phyloP scores from a whole-genome alignment of 2,113 vertebrate species.

The Centropus unirufus region DNA sequence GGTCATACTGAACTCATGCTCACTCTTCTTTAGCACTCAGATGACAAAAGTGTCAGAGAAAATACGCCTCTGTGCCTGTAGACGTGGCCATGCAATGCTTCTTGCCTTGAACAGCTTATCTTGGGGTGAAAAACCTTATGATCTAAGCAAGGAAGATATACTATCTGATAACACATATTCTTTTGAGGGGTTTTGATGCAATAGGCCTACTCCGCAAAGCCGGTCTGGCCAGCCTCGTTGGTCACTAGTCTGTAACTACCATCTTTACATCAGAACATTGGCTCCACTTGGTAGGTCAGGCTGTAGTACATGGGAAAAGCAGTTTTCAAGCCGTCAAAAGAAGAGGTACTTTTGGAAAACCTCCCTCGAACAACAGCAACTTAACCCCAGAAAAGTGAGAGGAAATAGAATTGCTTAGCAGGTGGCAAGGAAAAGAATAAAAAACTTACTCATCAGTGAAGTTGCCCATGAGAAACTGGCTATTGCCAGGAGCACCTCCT shows the following conservation, averaged over 20 bases:
- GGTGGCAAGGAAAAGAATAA: not conserved
- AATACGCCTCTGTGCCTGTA: not conserved
- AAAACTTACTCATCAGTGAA: not conserved
- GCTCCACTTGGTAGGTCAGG: not conserved
- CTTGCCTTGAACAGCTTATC: not conserved
- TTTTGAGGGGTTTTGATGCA: not conserved
- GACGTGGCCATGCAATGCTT: not conserved
- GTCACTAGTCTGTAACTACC: not conserved
- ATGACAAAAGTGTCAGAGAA: not conserved
- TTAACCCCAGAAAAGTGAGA: not conserved
- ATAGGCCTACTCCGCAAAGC: not conserved
- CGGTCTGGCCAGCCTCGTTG: not conserved
- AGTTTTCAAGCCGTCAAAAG: not conserved
- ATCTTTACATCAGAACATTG: not conserved
- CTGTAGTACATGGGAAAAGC: not conserved
- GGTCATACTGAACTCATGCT: not conserved
- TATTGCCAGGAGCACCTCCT: not conserved
- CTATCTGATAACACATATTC: not conserved
- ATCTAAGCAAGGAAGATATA: not conserved
- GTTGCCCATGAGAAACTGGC: not conserved
- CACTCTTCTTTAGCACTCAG: not conserved
- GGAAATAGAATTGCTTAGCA: not conserved
- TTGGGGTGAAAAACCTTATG: not conserved
- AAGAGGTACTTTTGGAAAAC: not conserved
- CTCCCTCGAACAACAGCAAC: not conserved